Conservation (phyloP, 2,113 vertebrate species). For the Ophthalmolycus amberensis region DNA sequence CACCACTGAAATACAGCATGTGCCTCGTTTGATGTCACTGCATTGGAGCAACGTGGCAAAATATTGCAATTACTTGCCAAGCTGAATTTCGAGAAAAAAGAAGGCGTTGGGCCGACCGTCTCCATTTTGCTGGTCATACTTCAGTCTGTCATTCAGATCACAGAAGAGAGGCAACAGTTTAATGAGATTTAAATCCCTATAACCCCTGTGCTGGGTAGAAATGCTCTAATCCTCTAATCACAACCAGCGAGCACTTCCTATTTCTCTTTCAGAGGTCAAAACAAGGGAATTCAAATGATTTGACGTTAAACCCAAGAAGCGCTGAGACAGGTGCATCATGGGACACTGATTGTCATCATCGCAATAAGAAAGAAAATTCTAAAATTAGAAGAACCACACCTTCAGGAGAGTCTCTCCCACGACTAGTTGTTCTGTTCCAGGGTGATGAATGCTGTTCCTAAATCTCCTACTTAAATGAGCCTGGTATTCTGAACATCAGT, state of each 20-base stretch:
- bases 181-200: conserved; percentile 76
- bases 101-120: background rate
- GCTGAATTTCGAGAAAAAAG: conserved; percentile 5
- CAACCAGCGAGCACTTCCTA: conserved; percentile 53
- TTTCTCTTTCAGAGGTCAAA: conserved; percentile 54
- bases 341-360: background rate
- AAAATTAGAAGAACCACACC: conserved; percentile 19
- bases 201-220: conserved; percentile 59
- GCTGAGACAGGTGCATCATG: background rate
- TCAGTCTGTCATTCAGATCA: conserved; percentile 55
- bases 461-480: background rate
- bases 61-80: conserved; percentile 1
- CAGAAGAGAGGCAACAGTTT: conserved; percentile 58
- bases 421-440: background rate
- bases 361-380: background rate
- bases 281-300: conserved; percentile 43
- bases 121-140: conserved; percentile 30
- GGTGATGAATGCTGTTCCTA: background rate
- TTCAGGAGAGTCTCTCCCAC: background rate
- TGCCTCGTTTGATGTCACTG: conserved; percentile 1
- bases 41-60: background rate
- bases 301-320: conserved; percentile 26
- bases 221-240: conserved; percentile 67
- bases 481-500: background rate
- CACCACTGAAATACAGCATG: background rate